Evolutionary conservation across 2,888 invertebrate genomes (phyloP).

Genomic region (Augiades crinisus): DNA sequence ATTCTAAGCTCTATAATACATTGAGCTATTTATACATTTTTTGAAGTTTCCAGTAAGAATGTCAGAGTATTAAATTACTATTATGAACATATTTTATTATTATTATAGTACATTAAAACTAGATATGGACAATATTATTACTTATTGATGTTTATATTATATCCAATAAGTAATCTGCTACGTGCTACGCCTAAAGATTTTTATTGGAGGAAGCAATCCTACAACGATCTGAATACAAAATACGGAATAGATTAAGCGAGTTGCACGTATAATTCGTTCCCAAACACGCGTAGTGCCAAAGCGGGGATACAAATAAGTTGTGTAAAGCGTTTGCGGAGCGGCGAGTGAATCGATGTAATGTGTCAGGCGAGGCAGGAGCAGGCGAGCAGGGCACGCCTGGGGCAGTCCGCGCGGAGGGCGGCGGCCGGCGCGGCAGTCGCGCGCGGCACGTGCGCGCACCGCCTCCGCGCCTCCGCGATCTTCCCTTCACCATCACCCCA

Average conservation of each 20-base stretch:
- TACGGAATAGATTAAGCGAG: not conserved
- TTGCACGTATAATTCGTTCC: conserved; percentile 8
- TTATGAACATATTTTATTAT: too few relatives aligned
- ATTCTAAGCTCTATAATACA: too few relatives aligned
- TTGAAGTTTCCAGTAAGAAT: too few relatives aligned
- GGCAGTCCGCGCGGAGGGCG: conserved; percentile 52
- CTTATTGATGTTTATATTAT: too few relatives aligned
- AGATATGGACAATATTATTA: too few relatives aligned
- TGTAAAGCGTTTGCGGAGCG: conserved; percentile 38
- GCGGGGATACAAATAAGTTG: conserved; percentile 19
- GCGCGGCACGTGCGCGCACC: conserved; percentile 73
- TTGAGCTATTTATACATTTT: too few relatives aligned
- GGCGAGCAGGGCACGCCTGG: conserved; percentile 42
- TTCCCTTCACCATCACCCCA: conserved; percentile 37
- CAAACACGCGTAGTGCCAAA: conserved; percentile 14
- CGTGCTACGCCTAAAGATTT: too few relatives aligned
- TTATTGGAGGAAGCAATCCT: too few relatives aligned
- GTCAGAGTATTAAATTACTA: too few relatives aligned
- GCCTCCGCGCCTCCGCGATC: conserved; percentile 53
- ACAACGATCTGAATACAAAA: not conserved
- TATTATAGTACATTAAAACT: too few relatives aligned
- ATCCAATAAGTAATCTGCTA: too few relatives aligned
- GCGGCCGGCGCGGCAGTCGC: conserved; percentile 67
- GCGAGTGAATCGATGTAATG: conserved; percentile 47
- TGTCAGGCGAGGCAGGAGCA: conserved; percentile 42